Conservation (phyloP, 2,113 vertebrate species). For the Ophthalmolycus amberensis region DNA sequence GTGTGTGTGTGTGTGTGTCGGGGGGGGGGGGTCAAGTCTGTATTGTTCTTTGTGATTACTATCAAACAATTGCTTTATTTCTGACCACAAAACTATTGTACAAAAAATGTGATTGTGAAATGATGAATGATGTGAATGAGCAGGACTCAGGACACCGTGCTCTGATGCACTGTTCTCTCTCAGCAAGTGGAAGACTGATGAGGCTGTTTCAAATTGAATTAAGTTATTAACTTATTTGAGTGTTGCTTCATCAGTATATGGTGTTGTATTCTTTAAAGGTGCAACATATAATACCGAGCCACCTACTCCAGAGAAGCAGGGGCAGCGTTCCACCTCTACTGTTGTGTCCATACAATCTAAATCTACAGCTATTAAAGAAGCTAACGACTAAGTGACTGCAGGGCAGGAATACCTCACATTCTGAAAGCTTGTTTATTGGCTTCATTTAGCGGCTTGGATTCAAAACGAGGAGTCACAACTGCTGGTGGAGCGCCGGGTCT, state of each 20-base stretch:
- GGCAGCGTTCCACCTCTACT: background rate
- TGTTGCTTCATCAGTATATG: background rate
- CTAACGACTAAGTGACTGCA: background rate
- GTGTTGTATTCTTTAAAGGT: background rate
- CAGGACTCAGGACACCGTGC: slow-evolving; percentile 11
- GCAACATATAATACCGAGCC: background rate
- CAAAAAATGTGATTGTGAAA: slow-evolving; percentile 18
- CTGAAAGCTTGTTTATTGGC: too few species aligned
- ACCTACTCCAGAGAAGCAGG: background rate
- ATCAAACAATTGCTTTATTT: slow-evolving; percentile 74
- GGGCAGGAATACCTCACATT: background rate
- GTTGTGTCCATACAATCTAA: background rate
- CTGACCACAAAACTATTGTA: slow-evolving; percentile 44
- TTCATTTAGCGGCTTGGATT: too few species aligned
- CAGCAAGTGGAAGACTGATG: background rate
- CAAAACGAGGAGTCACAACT: too few species aligned
- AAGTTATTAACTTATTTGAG: background rate
- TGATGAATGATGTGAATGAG: slow-evolving; percentile 55
- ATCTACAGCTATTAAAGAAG: background rate
- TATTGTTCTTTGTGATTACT: slow-evolving; percentile 66
- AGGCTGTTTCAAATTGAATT: background rate
- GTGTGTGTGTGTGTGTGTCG: background rate
- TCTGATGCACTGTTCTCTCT: slow-evolving; percentile 11
- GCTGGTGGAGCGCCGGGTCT: too few species aligned
- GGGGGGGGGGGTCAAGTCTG: background rate